A percentile compares a stretch with the other conserved stretches of the same genome.
Evolutionary conservation across 2,113 vertebrate species (phyloP).

Genomic region (Murina feae): DNA sequence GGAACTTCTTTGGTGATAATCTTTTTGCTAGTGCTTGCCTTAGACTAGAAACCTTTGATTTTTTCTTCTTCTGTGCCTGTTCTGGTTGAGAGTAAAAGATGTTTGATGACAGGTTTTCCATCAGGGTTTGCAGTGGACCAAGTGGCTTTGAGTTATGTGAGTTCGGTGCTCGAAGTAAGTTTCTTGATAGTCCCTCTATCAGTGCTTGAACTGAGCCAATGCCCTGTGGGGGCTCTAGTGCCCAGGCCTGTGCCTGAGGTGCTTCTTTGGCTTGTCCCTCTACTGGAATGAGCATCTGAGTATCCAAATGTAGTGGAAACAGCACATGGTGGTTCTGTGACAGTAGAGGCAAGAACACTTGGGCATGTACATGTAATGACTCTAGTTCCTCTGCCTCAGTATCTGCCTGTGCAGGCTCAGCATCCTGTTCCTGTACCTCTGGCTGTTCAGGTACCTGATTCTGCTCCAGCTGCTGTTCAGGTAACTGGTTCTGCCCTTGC

Average conservation of each 20-base stretch:
- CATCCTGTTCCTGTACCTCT: constrained; percentile 42
- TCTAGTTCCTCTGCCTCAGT: constrained; percentile 35
- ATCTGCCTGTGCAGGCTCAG: constrained; percentile 37
- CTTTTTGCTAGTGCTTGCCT: constrained; percentile 61
- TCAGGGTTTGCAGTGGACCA: constrained; percentile 63
- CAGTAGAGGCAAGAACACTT: constrained; percentile 58
- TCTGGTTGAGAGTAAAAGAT: constrained; percentile 66
- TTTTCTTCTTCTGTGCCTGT: constrained; percentile 64
- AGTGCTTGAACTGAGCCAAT: constrained; percentile 55
- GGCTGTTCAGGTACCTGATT: constrained; percentile 39
- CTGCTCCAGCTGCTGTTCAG: constrained; percentile 35
- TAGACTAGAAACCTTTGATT: constrained; percentile 64
- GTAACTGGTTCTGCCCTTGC: constrained; percentile 27
- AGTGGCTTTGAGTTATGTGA: constrained; percentile 59
- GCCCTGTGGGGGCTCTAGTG: constrained; percentile 16
- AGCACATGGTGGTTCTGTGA: constrained; percentile 68
- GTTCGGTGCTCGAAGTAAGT: constrained; percentile 63
- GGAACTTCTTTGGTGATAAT: constrained; percentile 61
- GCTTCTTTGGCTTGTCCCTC: neutral
- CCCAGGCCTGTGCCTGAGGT: constrained; percentile 42
- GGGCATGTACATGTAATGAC: constrained; percentile 50
- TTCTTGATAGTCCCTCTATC: constrained; percentile 61
- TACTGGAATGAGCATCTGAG: constrained; percentile 63
- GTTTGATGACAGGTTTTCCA: constrained; percentile 63
- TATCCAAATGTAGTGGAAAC: constrained; percentile 68